Conservation (phyloP, 2,888 invertebrate species). For the Diaphora mendica region DNA sequence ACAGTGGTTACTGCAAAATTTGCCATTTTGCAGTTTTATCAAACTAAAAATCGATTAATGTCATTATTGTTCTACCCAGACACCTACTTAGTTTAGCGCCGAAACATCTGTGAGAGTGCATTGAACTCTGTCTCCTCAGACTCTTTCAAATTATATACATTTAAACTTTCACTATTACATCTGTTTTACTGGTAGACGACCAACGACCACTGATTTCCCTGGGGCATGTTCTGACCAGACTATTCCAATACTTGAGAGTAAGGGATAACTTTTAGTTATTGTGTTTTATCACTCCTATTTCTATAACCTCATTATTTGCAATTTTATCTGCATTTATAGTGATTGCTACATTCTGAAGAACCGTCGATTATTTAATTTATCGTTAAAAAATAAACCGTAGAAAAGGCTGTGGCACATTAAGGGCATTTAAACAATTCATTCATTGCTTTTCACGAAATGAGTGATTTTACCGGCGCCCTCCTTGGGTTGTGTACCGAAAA, state of each 20-base stretch:
- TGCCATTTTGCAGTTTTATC: too few relatives aligned
- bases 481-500: too few relatives aligned
- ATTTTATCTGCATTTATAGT: conserved; percentile 19
- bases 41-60: not conserved
- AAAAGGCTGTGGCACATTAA: too few relatives aligned
- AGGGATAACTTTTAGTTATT: not conserved
- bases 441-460: too few relatives aligned
- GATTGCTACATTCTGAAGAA: too few relatives aligned
- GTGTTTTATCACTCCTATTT: not conserved
- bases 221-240: not conserved
- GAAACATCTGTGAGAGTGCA: not conserved
- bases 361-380: too few relatives aligned
- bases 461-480: too few relatives aligned
- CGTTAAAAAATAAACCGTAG: too few relatives aligned
- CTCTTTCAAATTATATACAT: not conserved
- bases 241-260: not conserved
- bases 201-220: conserved; percentile 5
- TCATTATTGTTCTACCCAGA: not conserved
- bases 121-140: not conserved
- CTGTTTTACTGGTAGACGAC: not conserved
- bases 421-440: too few relatives aligned
- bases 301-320: not conserved
- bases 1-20: too few relatives aligned
- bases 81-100: not conserved
- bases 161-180: not conserved